Evolutionary conservation across 1,140 invertebrate species (phyloP), one percentile per base, ranked within the genome.

Genomic region (Diabrotica virgifera): DNA sequence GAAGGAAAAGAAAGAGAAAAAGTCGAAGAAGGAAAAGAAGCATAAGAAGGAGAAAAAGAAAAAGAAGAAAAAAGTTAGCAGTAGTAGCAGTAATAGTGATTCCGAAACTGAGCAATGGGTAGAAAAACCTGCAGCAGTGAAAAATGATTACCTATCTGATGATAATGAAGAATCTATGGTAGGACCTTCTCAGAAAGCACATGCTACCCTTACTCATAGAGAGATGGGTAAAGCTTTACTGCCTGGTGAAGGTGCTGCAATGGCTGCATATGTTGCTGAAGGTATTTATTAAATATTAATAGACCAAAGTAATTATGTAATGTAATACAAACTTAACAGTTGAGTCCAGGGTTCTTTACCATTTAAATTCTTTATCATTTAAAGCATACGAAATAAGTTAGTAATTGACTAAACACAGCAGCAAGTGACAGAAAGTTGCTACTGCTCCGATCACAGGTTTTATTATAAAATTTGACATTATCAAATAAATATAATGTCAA

Each of bases 241-340:
- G 40, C 95, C 95, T 2, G 96, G 96, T 70, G 96, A 98, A 86
- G 96, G 95, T 79, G 94, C 94, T 35, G 96, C 96, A 0, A 98
- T 98, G 96, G 96, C 96, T 52, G 94, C 96, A 6, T 99, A 93
- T 78, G 96, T 99, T 8, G 95, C 96, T 0, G 97, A 99, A 80
- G 98, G 40, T 46, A 46, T 10, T 46, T 46, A 10, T 46, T 46
- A n/a, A 10, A 10, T 46, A 46, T 46, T 46, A 46, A 46, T 46
- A 24, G 24, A 24, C 24, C 4, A 24, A 24, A 24, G 24, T 24
- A 24, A 24, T 24, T 4, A 24, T 24, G 24, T 24, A 24, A 24
- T 24, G 4, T 24, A 24, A 24, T 24, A 24, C 24, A n/a, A n/a
- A n/a, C n/a, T n/a, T n/a, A n/a, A n/a, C n/a, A n/a, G n/a, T n/a